A percentile compares a stretch with the other conserved stretches of the same genome.
Evolutionary conservation across 2,113 vertebrate species (phyloP).

Genomic region (Carollia perspicillata): DNA sequence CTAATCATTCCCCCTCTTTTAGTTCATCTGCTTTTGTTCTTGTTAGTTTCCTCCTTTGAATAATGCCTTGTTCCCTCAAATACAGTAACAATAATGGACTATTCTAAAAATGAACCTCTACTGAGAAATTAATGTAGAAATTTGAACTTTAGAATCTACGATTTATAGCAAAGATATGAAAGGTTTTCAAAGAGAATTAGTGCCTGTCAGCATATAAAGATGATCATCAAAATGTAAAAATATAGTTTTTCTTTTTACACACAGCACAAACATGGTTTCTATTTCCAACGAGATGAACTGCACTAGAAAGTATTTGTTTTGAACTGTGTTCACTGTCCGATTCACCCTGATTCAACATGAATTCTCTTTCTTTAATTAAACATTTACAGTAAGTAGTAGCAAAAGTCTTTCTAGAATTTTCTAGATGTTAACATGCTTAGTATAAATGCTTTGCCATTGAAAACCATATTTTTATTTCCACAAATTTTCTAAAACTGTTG

Average conservation of each 20-base stretch:
- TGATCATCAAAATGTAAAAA: neutral
- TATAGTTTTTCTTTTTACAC: neutral
- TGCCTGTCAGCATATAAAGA: neutral
- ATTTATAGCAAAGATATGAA: neutral
- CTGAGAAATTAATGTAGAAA: neutral
- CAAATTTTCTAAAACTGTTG: neutral
- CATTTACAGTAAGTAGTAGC: neutral
- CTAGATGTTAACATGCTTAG: neutral
- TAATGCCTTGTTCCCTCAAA: neutral
- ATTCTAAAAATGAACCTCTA: neutral
- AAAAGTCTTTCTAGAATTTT: neutral
- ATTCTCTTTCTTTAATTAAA: neutral
- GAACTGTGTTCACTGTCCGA: neutral
- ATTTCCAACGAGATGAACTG: neutral
- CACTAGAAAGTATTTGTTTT: neutral
- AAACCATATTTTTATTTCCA: neutral
- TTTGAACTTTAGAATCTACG: neutral
- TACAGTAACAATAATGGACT: neutral
- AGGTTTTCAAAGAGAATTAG: neutral
- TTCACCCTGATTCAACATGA: neutral
- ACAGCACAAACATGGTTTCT: neutral
- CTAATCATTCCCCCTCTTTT: neutral
- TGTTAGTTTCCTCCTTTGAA: neutral
- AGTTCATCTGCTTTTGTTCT: neutral
- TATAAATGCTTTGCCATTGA: neutral